Base-by-base conservation (phyloP, 2,888 invertebrate species). In the Watsonalla cultraria region DNA sequence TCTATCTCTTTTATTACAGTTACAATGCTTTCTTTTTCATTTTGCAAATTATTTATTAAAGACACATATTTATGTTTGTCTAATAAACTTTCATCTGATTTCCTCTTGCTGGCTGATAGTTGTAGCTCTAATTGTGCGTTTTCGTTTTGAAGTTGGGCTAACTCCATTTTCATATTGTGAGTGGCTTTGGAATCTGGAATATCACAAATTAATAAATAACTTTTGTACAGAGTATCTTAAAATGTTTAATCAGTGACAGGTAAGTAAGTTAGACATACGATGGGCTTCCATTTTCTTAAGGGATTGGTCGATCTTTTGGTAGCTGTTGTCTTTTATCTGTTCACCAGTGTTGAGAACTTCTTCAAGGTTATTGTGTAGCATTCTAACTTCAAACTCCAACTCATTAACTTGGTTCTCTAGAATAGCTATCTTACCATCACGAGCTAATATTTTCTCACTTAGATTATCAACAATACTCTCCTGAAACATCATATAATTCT, bases 131-230 rank as follows among this genome's bases (percentile, higher is more conserved):
- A 64, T 54, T 65, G 64, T 7, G 64, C 51, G 52, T 86, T 84
- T 51, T 77, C 68, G 53, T 72, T 76, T 62, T 84, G 74, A 46
- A 89, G 68, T 61, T 80, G 78, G 11, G 78, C 80, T 53, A 88
- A 49, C 64, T 89, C 90, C 63, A 81, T 76, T 74, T 82, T 85
- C 73, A 90, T 86, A 58, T 90, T 84, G 65, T 88, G 90, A n/a
- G 84, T 81, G 55, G 88, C 84, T 68, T 74, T 86, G 0, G 90
- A 87, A 64, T 90, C 90, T 90, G 58, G 53, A 76, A 70, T 53
- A 61, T 54, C 50, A n/a, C n/a, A 51, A 52, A 24, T 24, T 24
- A 24, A 24, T 4, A 24, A 24, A 51, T 35, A 51, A 55, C n/a
- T 48, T n/a, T 54, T 54, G 13, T 46, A 11, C 42, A 35, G 8